Evolutionary conservation across 2,113 vertebrate genomes (phyloP).

Genomic region (Lynx canadensis): DNA sequence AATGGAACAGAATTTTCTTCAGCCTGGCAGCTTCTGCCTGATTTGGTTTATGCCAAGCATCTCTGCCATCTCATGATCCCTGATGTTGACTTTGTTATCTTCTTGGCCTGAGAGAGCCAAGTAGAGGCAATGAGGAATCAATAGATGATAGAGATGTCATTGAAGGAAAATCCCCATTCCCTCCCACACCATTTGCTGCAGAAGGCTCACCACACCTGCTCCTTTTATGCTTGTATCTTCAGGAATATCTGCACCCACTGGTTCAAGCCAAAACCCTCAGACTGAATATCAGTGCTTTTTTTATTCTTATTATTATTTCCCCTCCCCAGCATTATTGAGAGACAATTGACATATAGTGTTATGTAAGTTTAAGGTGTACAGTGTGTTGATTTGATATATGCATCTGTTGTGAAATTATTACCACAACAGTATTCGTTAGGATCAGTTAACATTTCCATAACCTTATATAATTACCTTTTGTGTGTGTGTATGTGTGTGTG

Average conservation of each 20-base stretch:
- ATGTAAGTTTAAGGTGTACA: not conserved
- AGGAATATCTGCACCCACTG: not conserved
- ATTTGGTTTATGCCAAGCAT: not conserved
- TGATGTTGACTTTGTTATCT: not conserved
- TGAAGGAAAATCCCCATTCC: accelerated
- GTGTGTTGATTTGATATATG: not conserved
- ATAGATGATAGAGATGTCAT: not conserved
- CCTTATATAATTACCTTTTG: not conserved
- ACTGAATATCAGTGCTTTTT: not conserved
- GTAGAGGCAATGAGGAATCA: not conserved
- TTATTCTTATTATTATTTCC: not conserved
- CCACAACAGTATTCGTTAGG: not conserved
- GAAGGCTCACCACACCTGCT: not conserved
- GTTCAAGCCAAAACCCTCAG: not conserved
- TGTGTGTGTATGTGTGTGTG: not conserved
- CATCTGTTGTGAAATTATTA: not conserved
- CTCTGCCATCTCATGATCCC: not conserved
- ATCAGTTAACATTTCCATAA: not conserved
- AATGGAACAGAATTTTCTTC: not conserved
- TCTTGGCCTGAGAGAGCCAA: not conserved
- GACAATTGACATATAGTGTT: not conserved
- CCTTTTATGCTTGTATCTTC: not conserved
- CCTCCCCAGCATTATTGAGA: not conserved
- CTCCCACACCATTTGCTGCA: not conserved
- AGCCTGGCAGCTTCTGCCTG: not conserved